Evolutionary conservation across 2,888 invertebrate genomes (phyloP).

Genomic region (Netelia fuscicornis): DNA sequence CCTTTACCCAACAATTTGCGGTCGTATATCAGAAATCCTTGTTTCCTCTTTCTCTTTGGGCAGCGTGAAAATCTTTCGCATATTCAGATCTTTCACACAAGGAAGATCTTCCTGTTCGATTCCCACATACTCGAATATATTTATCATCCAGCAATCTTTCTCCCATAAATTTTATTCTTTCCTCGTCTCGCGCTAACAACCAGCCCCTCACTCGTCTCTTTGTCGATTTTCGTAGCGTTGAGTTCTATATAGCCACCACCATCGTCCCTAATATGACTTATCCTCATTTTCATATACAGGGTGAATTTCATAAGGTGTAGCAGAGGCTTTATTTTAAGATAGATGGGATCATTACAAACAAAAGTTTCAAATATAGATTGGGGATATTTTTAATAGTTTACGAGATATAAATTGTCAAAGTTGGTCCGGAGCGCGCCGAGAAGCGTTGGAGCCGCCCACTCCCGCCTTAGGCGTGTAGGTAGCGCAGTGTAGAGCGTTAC

Average conservation of each 20-base stretch:
- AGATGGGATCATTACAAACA: no score
- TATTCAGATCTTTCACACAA: slow-evolving; percentile 28
- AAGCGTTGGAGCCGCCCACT: no score
- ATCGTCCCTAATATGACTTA: neutral
- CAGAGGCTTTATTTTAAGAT: no score
- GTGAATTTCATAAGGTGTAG: no score
- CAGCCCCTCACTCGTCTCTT: slow-evolving; percentile 6
- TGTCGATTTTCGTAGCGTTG: slow-evolving; percentile 33
- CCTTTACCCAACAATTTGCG: slow-evolving; percentile 38
- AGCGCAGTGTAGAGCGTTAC: no score
- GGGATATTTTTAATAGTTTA: no score
- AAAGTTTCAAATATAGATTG: no score
- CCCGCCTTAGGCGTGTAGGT: no score
- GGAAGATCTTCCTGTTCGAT: slow-evolving; percentile 15
- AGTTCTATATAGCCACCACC: neutral
- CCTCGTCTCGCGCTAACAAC: slow-evolving; percentile 7
- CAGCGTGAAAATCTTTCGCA: neutral
- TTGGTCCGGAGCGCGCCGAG: no score
- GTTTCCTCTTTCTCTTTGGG: neutral
- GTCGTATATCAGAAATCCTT: slow-evolving; percentile 35
- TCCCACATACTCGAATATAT: no score
- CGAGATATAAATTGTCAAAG: no score
- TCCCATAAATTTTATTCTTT: slow-evolving; percentile 46
- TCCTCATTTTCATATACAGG: slow-evolving; percentile 39
- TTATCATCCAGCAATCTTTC: slow-evolving; percentile 35